Percentiles rank a stretch among this genome's conserved stretches.
Conservation (phyloP, 2,113 vertebrate species). For the Ornithorhynchus anatinus region DNA sequence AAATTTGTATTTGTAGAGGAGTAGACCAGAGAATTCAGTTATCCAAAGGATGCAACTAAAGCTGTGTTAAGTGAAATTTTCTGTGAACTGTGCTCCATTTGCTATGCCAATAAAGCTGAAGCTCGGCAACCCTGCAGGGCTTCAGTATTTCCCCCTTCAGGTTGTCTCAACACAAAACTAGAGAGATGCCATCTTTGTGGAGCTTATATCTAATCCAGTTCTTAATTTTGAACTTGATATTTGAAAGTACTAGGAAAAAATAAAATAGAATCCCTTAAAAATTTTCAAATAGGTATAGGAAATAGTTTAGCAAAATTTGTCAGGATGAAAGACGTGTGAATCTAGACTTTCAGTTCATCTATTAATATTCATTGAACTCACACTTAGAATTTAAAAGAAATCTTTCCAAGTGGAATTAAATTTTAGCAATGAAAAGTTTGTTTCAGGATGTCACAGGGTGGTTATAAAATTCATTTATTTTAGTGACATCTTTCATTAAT, state of each 20-base stretch:
- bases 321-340: too few species aligned
- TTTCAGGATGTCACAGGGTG: not conserved
- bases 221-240: not conserved
- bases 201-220: not conserved
- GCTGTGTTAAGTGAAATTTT: not conserved
- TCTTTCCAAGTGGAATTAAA: not conserved
- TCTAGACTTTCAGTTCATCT: too few species aligned
- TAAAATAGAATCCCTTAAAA: not conserved
- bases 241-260: not conserved
- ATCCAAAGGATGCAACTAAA: not conserved
- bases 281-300: not conserved
- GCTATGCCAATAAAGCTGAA: not conserved
- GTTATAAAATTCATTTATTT: conserved; percentile 1
- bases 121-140: not conserved
- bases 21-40: not conserved
- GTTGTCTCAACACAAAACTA: not conserved
- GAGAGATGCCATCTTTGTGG: not conserved
- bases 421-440: conserved; percentile 9
- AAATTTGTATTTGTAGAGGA: not conserved
- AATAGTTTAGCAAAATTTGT: conserved; percentile 5
- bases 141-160: not conserved
- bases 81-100: not conserved
- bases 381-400: too few species aligned
- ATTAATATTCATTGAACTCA: too few species aligned
- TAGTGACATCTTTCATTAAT: conserved; percentile 23